Evolutionary conservation across 2,888 invertebrate species (phyloP).

Genomic region (Mythimna vitellina): DNA sequence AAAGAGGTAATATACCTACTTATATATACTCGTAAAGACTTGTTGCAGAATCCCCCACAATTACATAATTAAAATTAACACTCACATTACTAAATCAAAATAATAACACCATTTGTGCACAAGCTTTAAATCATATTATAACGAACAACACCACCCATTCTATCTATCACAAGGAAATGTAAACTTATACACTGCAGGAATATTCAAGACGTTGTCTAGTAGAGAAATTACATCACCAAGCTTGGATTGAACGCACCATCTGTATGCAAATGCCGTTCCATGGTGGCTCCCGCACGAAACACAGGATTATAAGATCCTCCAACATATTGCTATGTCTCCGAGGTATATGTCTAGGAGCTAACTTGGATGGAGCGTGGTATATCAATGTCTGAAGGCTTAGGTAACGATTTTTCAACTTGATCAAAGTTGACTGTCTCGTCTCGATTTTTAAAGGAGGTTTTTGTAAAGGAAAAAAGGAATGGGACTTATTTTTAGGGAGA

Average conservation of each 20-base stretch:
- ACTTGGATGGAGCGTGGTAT: constrained; percentile 31
- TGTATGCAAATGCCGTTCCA: constrained; percentile 58
- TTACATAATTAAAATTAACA: not conserved
- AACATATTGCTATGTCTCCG: constrained; percentile 45
- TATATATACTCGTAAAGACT: too few relatives aligned
- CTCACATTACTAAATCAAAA: constrained; percentile 1
- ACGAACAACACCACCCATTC: constrained; percentile 8
- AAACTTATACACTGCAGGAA: constrained; percentile 38
- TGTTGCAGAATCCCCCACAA: not conserved
- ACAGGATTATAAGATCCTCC: constrained; percentile 26
- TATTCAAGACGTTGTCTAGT: constrained; percentile 42
- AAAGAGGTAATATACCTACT: too few relatives aligned
- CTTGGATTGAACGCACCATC: constrained; percentile 53
- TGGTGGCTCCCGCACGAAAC: constrained; percentile 39
- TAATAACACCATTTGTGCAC: not conserved
- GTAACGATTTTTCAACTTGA: constrained; percentile 33
- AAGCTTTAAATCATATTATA: constrained; percentile 8
- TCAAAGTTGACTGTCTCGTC: constrained; percentile 12
- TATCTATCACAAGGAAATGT: constrained; percentile 21
- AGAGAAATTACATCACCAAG: constrained; percentile 49
- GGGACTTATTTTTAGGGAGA: not conserved
- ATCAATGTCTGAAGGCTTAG: constrained; percentile 39
- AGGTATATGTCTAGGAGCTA: constrained; percentile 25
- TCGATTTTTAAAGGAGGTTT: not conserved
- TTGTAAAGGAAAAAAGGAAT: too few relatives aligned